Conservation (phyloP, 2,888 invertebrate genomes). For the Cerastis leucographa region DNA sequence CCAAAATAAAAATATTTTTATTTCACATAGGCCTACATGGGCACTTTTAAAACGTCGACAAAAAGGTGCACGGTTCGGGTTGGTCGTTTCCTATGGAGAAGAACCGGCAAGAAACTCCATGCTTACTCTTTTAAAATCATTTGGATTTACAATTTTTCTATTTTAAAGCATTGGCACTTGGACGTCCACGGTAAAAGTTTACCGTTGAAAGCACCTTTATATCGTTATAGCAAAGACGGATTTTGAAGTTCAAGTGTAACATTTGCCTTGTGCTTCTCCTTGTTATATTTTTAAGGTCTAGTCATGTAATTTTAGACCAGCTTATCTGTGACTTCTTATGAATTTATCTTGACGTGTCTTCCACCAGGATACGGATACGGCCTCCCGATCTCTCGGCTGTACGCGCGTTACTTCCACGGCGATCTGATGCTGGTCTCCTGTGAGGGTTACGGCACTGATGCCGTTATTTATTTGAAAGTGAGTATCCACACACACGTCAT, state of each 20-base stretch:
- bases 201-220: neutral
- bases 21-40: too few species aligned
- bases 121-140: too few species aligned
- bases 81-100: too few species aligned
- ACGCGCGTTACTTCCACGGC: conserved; percentile 99
- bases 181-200: neutral
- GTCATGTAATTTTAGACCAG: too few species aligned
- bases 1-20: too few species aligned
- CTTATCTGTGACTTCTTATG: too few species aligned
- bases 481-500: conserved; percentile 27
- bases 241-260: neutral
- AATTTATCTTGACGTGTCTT: neutral
- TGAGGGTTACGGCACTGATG: conserved; percentile 99
- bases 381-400: conserved; percentile 98
- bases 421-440: conserved; percentile 98
- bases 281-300: neutral
- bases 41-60: too few species aligned
- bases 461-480: conserved; percentile 99
- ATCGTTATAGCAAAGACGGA: neutral
- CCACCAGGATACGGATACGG: conserved; percentile 97
- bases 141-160: too few species aligned
- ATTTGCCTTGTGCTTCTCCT: neutral
- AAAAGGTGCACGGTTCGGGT: too few species aligned
- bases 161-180: too few species aligned
- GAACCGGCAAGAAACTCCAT: too few species aligned